Conservation (phyloP, 2,797 vertebrate genomes). For the Pangasius djambal region DNA sequence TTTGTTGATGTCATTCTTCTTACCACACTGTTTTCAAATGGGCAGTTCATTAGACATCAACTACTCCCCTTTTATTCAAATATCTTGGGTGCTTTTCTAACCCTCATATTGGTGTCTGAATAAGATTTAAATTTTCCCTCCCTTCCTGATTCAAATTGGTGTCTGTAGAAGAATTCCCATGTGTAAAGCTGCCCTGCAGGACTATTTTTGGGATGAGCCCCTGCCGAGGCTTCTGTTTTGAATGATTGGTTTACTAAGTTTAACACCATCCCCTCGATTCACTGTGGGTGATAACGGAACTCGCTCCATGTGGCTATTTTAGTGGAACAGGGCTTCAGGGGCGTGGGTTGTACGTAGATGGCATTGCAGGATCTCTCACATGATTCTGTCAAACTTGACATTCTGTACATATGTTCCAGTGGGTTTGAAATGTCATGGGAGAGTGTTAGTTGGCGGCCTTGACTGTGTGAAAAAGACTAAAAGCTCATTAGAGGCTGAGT, state of each 20-base stretch:
- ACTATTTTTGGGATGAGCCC: not conserved
- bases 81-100: not conserved
- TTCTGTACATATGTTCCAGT: slow-evolving; percentile 24
- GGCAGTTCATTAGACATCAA: not conserved
- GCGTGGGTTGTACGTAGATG: not conserved
- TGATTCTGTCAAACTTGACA: slow-evolving; percentile 28
- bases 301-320: not conserved
- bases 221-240: not conserved
- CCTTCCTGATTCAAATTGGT: not conserved
- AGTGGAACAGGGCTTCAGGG: not conserved
- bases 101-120: not conserved
- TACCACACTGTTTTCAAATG: not conserved
- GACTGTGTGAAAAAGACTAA: slow-evolving; percentile 20
- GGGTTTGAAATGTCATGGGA: slow-evolving; percentile 34
- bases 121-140: not conserved
- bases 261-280: not conserved
- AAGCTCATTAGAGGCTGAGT: not conserved
- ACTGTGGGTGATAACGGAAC: no score
- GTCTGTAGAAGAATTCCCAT: slow-evolving; percentile 8
- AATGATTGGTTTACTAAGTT: slow-evolving; percentile 27
- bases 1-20: not conserved
- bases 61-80: not conserved
- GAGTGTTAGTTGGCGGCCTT: slow-evolving; percentile 7
- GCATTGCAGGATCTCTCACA: slow-evolving; percentile 21
- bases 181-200: slow-evolving; percentile 19